Evolutionary conservation across 1,140 invertebrate species (phyloP).

Genomic region (Nixonia krombeini): DNA sequence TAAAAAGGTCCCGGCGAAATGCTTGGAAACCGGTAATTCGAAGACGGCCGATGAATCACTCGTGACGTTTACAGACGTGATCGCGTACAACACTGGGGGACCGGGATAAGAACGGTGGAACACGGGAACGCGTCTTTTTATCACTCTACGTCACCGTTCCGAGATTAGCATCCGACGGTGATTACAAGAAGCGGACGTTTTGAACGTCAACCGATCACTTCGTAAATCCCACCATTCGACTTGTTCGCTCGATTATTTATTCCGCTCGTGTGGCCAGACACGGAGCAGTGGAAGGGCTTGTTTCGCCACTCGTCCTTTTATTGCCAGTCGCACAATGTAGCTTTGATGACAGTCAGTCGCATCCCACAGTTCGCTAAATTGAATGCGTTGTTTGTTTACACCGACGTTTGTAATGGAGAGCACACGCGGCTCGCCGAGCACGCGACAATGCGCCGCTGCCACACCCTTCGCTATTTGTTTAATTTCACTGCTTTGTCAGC

Average conservation of each 20-base stretch:
- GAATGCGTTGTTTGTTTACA: constrained; percentile 37
- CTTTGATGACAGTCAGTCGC: constrained; percentile 39
- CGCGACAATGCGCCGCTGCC: constrained; percentile 29
- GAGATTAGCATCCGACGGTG: no score
- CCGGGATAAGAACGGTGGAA: no score
- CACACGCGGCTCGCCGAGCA: constrained; percentile 10
- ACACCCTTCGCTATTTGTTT: constrained; percentile 57
- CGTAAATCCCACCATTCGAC: no score
- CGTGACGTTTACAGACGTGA: constrained; percentile 20
- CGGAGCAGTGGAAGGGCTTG: constrained; percentile 1
- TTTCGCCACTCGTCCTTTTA: constrained; percentile 28
- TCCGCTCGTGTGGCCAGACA: not conserved
- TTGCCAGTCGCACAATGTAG: constrained; percentile 28
- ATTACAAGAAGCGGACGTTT: no score
- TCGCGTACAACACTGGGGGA: no score
- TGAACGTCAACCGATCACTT: no score
- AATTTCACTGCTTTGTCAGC: constrained; percentile 62
- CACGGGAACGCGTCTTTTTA: constrained; percentile 17
- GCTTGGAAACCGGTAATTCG: constrained; percentile 31
- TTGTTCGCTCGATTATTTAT: not conserved
- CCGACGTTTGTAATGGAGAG: constrained; percentile 28
- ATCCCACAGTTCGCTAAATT: constrained; percentile 28
- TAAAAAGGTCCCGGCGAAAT: constrained; percentile 29
- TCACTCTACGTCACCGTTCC: no score
- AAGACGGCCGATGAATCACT: constrained; percentile 29